Base-by-base conservation (phyloP, 2,797 vertebrate species). In the Sebastes elongatus region DNA sequence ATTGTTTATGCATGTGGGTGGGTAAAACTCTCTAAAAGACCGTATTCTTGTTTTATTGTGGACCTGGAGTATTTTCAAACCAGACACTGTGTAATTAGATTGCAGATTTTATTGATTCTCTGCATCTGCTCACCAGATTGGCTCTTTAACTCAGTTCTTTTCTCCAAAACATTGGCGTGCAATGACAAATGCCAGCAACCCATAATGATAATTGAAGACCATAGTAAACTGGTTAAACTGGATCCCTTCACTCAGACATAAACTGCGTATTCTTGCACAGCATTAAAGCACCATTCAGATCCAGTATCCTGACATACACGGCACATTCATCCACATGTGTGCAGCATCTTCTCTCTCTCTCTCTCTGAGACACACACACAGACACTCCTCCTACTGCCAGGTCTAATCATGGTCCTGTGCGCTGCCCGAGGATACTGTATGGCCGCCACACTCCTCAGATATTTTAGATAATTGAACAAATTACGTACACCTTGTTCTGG, bases 391-490 rank as follows among this genome's bases (percentile, higher is more conserved):
- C 42, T 60, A 59, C 71, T 86, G 90, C 86, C 91, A 89, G 78
- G 83, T 71, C 82, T 81, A 87, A 93, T 93, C 89, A 90, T 4
- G 16, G 49, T 79, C 78, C 35, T 76, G 61, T 78, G 74, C 76
- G 78, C 67, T 69, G 93, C 94, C 89, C 69, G 14, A 74, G 93
- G 92, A 88, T 74, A 22, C 49, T 53, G 49, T 53, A 90, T 22
- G 71, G 67, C 85, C 76, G 69, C 87, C 86, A 79, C 82, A 68
- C 84, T 93, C 67, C 82, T 92, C 89, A 94, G 88, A 94, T 93
- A 86, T 90, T 94, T 92, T 83, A 86, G 92, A 91, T 94, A 95
- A 95, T 94, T 95, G 86, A 93, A 93, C 90, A 95, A 94, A 96
- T 94, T 90, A 95, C 80, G 76, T 76, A 63, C 30, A 83, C 84